Evolutionary conservation across 2,888 invertebrate genomes (phyloP), one percentile per base, ranked within the genome.

Genomic region (Idaea biselata): DNA sequence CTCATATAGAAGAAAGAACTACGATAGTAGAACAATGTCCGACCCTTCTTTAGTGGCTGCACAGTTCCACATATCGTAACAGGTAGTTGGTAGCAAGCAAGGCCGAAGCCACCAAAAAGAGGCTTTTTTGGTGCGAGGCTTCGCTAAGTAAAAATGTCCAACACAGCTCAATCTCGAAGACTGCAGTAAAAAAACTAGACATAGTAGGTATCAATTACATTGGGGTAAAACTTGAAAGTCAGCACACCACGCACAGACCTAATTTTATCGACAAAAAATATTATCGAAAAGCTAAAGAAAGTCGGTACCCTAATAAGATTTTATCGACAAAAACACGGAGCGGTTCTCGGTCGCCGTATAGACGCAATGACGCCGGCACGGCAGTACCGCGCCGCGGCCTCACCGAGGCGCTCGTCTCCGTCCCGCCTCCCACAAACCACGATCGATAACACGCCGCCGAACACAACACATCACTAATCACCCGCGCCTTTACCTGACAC

Each of bases 301-400:
- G 44, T 44, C 44, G 44, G 44, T 14, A 44, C 8, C 44, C 44
- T 14, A 44, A 44, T 44, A 44, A 14, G 14, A 44, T 44, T 44
- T 65, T 68, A 64, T 71, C 69, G 66, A 67, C n/a, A 63, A 61
- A 31, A 54, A 31, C 17, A 59, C 53, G 25, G 56, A 64, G 64
- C 60, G 68, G 63, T 69, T 67, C 75, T 77, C 77, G 78, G 78
- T 60, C 64, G 63, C 68, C 69, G 65, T 64, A 83, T 79, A 89
- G 91, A 87, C 90, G 89, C 89, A 89, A 78, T 87, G 91, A 83
- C 87, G 87, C 82, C 83, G 64, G 61, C 64, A 60, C 80, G 81
- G 78, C 87, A 89, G 90, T 89, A 77, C 82, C 86, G 87, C 87
- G 88, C 78, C 86, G 87, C 77, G 78, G 71, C 80, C 79, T 80